These are phyloP conservation scores for Tenthredo mesomela DNA, from an alignment of 2,888 invertebrate genomes.

Conservation along the genomic window DNA sequence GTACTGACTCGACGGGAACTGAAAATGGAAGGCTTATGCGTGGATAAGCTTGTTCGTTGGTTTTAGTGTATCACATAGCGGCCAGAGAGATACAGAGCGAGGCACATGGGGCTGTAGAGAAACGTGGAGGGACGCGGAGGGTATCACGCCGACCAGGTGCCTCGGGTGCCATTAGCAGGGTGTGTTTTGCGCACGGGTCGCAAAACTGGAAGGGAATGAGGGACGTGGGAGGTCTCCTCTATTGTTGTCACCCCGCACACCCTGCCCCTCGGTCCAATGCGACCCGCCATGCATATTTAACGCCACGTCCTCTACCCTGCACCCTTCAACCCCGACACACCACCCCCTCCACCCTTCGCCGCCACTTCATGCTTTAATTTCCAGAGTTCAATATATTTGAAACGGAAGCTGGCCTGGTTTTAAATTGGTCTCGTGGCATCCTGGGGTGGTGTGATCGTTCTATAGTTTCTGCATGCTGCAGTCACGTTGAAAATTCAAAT, in stretches of 20 bases:
- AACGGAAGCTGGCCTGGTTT: constrained; percentile 47
- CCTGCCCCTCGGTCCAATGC: constrained; percentile 31
- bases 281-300: constrained; percentile 72
- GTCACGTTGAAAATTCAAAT: constrained; percentile 41
- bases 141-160: constrained; percentile 66
- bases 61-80: constrained; percentile 33
- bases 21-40: constrained; percentile 48
- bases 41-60: constrained; percentile 43
- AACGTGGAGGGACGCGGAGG: constrained; percentile 53
- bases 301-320: constrained; percentile 61
- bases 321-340: constrained; percentile 53
- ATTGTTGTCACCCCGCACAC: constrained; percentile 68
- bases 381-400: constrained; percentile 53
- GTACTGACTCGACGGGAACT: constrained; percentile 28
- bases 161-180: constrained; percentile 71
- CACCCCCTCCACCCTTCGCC: constrained; percentile 51
- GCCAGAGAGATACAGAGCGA: constrained; percentile 43
- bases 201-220: constrained; percentile 57
- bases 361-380: constrained; percentile 58
- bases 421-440: constrained; percentile 29
- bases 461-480: background rate
- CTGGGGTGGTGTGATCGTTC: background rate
- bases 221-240: constrained; percentile 60
- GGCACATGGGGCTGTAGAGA: constrained; percentile 30
- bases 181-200: constrained; percentile 71